phyloP scores from a whole-genome alignment of 2,797 vertebrate genomes.

The Garrulus glandarius region DNA sequence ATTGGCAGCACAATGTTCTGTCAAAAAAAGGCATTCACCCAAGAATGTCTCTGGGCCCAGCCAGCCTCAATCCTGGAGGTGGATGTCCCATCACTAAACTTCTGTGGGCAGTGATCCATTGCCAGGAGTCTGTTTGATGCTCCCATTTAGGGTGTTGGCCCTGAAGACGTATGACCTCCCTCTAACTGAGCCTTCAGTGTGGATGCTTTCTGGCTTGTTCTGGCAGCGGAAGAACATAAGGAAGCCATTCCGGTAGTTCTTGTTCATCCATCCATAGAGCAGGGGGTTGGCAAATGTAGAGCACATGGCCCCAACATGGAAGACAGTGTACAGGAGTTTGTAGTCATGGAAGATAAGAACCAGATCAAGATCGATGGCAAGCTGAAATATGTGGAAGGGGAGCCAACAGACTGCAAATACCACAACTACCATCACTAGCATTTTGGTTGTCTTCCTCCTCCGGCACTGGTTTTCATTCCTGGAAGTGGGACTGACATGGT shows the following conservation, averaged over 20 bases:
- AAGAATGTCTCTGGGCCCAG: background rate
- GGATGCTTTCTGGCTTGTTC: constrained; percentile 84
- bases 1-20: background rate
- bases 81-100: constrained; percentile 70
- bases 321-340: constrained; percentile 89
- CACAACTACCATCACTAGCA: constrained; percentile 88
- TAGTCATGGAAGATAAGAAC: constrained; percentile 87
- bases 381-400: constrained; percentile 89
- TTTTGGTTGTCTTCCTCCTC: constrained; percentile 90
- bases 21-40: background rate
- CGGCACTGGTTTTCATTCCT: constrained; percentile 83
- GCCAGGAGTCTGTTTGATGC: constrained; percentile 67
- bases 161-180: constrained; percentile 78
- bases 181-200: constrained; percentile 85
- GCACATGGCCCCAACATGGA: constrained; percentile 92
- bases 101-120: constrained; percentile 81
- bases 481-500: constrained; percentile 85
- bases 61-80: background rate
- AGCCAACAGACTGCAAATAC: constrained; percentile 91
- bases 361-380: constrained; percentile 88
- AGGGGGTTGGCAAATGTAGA: constrained; percentile 90
- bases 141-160: constrained; percentile 79
- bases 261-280: constrained; percentile 95
- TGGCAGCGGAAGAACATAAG: constrained; percentile 90
- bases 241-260: constrained; percentile 93